Base-by-base conservation (phyloP, 53 echinoderm and acorn worm genomes). In the Paelopatides confundens region DNA sequence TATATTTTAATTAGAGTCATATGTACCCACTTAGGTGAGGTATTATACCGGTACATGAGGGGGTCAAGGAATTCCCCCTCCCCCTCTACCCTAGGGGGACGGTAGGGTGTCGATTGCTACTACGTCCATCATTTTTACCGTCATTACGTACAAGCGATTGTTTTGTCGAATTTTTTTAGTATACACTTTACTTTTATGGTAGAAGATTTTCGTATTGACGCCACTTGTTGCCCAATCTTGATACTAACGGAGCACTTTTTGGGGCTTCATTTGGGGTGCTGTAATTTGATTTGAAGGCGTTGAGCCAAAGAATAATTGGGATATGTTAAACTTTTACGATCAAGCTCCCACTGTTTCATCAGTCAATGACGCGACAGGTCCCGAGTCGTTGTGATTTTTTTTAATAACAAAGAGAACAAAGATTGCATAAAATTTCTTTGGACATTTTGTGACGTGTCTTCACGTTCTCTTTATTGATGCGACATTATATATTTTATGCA, bases 51-150 rank as follows among this genome's bases (percentile, higher is more conserved):
- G 23, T n/a, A 33, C 37, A 40, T 63, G 38, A 83, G 84, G 84
- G 84, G 84, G 84, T 83, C 63, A 23, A n/a, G 23, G 35, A 63
- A 65, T 39, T 83, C 63, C 65, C 87, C 87, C 87, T 70, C 87
- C 87, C 87, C 85, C 76, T 74, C 83, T 87, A 87, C 87, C 87
- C 82, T 78, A 82, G 87, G 76, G 87, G 87, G 87, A 91, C 91
- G 87, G 91, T 82, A 35, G 91, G 91, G 91, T 91, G 91, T 91
- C 91, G 91, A 91, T 83, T 83, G 65, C 65, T n/a, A 11, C 21
- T 26, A 13, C 24, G 38, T 65, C 37, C 0, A 63, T 21, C 63
- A 37, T 81, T 39, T 74, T 58, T 63, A 83, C 24, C 63, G 84
- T 65, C 64, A 33, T 83, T 31, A 40, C 65, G 37, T 35, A 63